Evolutionary conservation across 2,797 vertebrate species (phyloP).

Genomic region (Thunnus albacares): DNA sequence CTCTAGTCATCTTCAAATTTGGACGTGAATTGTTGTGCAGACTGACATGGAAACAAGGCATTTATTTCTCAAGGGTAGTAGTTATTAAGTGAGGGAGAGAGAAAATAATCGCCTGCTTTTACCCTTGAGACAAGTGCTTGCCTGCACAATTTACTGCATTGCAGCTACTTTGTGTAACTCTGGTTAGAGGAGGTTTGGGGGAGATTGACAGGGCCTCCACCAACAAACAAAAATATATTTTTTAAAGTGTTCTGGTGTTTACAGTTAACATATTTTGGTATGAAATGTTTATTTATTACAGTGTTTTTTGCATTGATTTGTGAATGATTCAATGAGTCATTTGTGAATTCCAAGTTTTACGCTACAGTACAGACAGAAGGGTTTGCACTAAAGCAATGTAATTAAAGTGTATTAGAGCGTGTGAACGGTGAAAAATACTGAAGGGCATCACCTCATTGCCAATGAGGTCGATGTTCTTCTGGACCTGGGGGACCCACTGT

Average conservation of each 20-base stretch:
- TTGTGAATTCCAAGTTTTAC: not conserved
- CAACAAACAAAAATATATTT: constrained; percentile 7
- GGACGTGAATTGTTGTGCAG: constrained; percentile 28
- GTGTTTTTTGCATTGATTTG: not conserved
- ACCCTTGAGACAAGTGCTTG: constrained; percentile 49
- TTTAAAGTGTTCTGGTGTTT: constrained; percentile 12
- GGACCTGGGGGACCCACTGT: constrained; percentile 99
- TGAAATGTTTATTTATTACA: not conserved
- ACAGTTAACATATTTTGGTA: not conserved
- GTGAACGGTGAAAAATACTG: not conserved
- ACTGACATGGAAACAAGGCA: constrained; percentile 31
- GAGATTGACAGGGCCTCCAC: not conserved
- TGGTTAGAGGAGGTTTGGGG: constrained; percentile 4
- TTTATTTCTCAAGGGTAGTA: constrained; percentile 52
- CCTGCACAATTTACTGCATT: constrained; percentile 59
- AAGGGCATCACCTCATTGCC: constrained; percentile 91
- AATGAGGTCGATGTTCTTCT: constrained; percentile 94
- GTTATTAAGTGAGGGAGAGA: constrained; percentile 33
- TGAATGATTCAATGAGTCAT: not conserved
- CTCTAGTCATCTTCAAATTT: constrained; percentile 43
- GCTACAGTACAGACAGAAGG: not conserved
- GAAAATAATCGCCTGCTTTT: constrained; percentile 48
- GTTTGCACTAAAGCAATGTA: not conserved
- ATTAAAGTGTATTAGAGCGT: not conserved
- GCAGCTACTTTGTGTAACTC: constrained; percentile 51